Evolutionary conservation across 1,140 invertebrate genomes (phyloP).

Genomic region (Reticulitermes speratus): DNA sequence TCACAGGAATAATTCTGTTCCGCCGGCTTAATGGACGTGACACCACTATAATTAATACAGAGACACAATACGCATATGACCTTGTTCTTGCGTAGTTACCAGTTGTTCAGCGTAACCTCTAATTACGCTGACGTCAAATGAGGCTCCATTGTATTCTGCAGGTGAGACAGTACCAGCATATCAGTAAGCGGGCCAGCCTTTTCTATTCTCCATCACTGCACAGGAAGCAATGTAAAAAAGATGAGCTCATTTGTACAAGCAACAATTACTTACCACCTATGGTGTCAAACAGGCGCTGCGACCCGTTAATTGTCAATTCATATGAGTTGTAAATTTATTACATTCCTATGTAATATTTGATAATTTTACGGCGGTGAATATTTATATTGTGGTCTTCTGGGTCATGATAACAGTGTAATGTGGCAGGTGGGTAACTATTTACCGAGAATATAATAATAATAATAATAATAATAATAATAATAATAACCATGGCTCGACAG

Average conservation of each 20-base stretch:
- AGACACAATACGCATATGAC: too few relatives aligned
- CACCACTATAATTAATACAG: too few relatives aligned
- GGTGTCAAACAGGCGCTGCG: background rate
- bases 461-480: too few relatives aligned
- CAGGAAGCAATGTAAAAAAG: background rate
- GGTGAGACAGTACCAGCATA: background rate
- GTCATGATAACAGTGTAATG: too few relatives aligned
- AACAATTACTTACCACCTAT: background rate
- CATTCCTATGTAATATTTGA: background rate
- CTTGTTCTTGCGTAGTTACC: background rate
- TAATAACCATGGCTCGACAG: too few relatives aligned
- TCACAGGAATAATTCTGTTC: too few relatives aligned
- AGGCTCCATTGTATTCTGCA: background rate
- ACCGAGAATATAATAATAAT: too few relatives aligned
- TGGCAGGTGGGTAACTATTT: too few relatives aligned
- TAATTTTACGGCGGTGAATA: too few relatives aligned
- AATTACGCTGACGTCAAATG: background rate
- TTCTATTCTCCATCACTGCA: background rate
- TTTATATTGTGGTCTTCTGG: too few relatives aligned
- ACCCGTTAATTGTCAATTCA: background rate
- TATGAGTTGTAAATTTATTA: background rate
- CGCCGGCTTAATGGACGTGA: too few relatives aligned
- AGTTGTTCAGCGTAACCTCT: background rate
- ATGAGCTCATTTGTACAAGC: background rate
- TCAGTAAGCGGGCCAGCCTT: background rate